Percentiles rank a stretch among this genome's conserved stretches.
phyloP scores from a whole-genome alignment of 2,797 vertebrate species.

The Coilia nasus region DNA sequence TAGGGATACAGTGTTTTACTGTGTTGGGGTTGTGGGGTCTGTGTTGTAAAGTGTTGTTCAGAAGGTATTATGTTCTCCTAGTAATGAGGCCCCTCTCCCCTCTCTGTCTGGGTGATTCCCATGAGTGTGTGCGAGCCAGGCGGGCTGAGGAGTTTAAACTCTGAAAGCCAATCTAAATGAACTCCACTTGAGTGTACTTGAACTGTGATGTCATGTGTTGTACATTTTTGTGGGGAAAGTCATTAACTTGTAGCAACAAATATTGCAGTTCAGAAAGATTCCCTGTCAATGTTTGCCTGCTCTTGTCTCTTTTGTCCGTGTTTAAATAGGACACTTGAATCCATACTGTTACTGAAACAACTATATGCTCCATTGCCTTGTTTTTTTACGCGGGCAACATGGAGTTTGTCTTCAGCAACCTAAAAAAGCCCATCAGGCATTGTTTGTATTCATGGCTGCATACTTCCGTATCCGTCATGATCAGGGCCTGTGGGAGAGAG shows the following conservation, averaged over 20 bases:
- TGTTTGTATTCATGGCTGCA: background rate
- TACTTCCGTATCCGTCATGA: background rate
- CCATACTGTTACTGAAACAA: background rate
- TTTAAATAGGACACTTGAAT: background rate
- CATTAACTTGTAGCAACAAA: background rate
- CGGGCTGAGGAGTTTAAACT: background rate
- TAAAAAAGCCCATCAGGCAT: background rate
- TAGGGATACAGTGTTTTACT: background rate
- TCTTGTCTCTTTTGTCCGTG: background rate
- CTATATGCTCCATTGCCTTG: too few species aligned
- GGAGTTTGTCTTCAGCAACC: background rate
- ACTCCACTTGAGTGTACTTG: too few species aligned
- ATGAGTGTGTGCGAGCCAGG: background rate
- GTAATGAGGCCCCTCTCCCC: too few species aligned
- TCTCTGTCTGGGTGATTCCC: background rate
- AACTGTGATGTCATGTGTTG: too few species aligned
- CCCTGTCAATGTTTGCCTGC: background rate
- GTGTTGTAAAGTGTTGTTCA: constrained; percentile 1
- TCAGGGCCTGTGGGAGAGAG: background rate
- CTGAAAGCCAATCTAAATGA: background rate
- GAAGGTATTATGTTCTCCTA: background rate
- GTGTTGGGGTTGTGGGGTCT: background rate
- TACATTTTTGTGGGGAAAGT: too few species aligned
- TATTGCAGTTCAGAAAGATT: background rate
- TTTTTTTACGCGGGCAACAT: background rate